Evolutionary conservation across 2,797 vertebrate genomes (phyloP).

Genomic region (Lacerta viridis): DNA sequence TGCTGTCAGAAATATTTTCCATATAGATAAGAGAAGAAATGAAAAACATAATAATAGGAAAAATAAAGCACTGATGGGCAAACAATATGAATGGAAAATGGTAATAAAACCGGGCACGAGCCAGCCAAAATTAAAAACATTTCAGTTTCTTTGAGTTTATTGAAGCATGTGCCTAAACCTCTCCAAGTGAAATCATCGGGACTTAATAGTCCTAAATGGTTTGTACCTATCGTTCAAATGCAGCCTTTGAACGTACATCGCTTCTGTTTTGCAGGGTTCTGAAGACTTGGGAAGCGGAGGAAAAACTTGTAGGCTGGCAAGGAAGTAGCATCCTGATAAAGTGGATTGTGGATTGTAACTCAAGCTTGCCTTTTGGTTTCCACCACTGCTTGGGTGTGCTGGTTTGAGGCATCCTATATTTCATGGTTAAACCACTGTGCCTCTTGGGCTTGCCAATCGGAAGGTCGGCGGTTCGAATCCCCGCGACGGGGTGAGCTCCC

Average conservation of each 20-base stretch:
- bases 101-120: background rate
- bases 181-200: background rate
- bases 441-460: no score
- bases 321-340: background rate
- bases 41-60: slow-evolving; percentile 12
- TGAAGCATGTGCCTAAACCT: background rate
- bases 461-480: no score
- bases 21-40: background rate
- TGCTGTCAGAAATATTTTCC: slow-evolving; percentile 22
- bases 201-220: background rate
- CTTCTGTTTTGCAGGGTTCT: background rate
- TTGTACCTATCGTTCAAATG: background rate
- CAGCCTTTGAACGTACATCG: background rate
- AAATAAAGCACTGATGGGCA: background rate
- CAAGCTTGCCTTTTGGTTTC: background rate
- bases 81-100: background rate
- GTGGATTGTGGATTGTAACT: background rate
- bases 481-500: no score
- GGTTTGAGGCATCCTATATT: background rate
- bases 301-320: background rate
- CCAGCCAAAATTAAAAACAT: background rate
- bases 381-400: background rate
- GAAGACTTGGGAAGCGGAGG: background rate
- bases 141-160: background rate
- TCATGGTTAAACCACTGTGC: background rate